Evolutionary conservation across 1,140 invertebrate genomes (phyloP), one percentile per base, ranked within the genome.

Genomic region (Zaprionus ghesquierei): DNA sequence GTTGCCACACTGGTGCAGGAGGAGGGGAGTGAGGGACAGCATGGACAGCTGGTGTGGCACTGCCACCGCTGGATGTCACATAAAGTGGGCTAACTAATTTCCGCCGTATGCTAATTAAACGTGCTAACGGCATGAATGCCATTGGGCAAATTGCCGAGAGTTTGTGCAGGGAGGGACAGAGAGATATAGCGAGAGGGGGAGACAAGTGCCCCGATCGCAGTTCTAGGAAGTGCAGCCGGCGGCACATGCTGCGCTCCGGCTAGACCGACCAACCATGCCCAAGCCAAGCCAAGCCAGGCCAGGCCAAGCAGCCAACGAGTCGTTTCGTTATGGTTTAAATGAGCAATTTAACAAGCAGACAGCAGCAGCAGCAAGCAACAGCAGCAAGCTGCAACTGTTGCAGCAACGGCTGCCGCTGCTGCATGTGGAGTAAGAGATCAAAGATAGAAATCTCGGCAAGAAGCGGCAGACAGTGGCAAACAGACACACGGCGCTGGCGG

Each of bases 281-380:
- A 53, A 62, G 76, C 41, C 69, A 27, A 20, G 29, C 44, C n/a
- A n/a, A n/a, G n/a, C n/a, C n/a, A n/a, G n/a, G n/a, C n/a, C n/a
- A n/a, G 35, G 29, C 10, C 58, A 61, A 10, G n/a, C 58, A 64
- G 46, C 29, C 31, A 49, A 31, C 41, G 29, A 56, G 51, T 35
- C 79, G 73, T 86, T 86, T 86, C 82, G 82, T 86, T 86, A 86
- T 86, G 82, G 75, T 86, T 86, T 86, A 86, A 86, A 86, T 86
- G 82, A 86, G 82, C 82, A 86, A 86, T 86, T 86, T 86, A 86
- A 86, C 82, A 86, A 86, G 82, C 75, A 86, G 82, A 82, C 82
- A 86, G 79, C 80, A 79, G 59, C 60, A 77, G 61, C 80, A 68
- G 55, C 64, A 60, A 79, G 55, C 70, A 56, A 70, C 64, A 73